Evolutionary conservation across 1,140 invertebrate species (phyloP).

Genomic region (Mercenaria mercenaria): DNA sequence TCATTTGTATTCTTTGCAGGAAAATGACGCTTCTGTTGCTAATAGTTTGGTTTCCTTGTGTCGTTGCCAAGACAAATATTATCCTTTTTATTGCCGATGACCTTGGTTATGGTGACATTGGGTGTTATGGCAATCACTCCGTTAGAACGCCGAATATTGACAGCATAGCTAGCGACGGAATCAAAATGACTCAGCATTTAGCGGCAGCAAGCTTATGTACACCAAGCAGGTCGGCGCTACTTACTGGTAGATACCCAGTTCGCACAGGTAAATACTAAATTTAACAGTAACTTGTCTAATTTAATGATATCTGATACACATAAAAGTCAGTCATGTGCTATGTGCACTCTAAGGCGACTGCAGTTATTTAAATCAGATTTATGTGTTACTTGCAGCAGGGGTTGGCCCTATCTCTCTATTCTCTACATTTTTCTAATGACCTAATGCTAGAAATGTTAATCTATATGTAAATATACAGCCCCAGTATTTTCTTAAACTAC

Average conservation of each 20-base stretch:
- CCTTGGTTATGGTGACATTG: conserved; percentile 85
- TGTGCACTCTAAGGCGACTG: no score
- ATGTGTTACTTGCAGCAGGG: no score
- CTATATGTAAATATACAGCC: no score
- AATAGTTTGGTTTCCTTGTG: neutral
- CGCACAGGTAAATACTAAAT: conserved; percentile 84
- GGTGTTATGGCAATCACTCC: conserved; percentile 84
- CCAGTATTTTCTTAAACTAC: no score
- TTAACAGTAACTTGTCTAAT: no score
- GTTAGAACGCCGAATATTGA: conserved; percentile 85
- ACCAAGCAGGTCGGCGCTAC: conserved; percentile 84
- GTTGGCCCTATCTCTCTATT: no score
- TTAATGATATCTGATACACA: no score
- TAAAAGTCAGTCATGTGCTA: no score
- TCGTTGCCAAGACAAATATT: conserved; percentile 81
- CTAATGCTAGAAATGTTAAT: no score
- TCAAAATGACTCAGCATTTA: conserved; percentile 83
- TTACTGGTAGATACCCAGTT: conserved; percentile 85
- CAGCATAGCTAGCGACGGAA: conserved; percentile 79
- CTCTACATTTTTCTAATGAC: no score
- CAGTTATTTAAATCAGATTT: no score
- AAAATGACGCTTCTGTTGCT: neutral
- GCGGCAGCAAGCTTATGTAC: conserved; percentile 84
- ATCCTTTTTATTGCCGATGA: conserved; percentile 86
- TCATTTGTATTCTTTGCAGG: no score